phyloP scores from a whole-genome alignment of 2,113 vertebrate species.

The Castor canadensis region DNA sequence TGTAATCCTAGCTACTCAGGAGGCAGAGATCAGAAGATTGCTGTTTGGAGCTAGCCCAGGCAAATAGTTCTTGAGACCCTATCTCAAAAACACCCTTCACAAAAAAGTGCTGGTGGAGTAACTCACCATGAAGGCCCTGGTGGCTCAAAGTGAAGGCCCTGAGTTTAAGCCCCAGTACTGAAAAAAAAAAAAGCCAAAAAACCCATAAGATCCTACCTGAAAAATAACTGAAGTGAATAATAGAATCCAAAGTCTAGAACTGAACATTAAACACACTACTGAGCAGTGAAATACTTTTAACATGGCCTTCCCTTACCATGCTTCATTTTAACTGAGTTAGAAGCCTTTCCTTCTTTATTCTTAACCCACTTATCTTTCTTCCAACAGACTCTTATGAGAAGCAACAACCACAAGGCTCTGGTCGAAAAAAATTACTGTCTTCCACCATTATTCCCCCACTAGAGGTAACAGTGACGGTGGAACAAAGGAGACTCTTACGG shows the following conservation, averaged over 20 bases:
- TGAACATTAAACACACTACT: background rate
- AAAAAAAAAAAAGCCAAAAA: background rate
- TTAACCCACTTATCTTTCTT: conserved; percentile 53
- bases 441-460: conserved; percentile 92
- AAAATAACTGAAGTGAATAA: conserved; percentile 32
- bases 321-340: conserved; percentile 4
- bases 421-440: conserved; percentile 89
- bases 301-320: background rate
- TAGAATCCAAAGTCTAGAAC: conserved; percentile 18
- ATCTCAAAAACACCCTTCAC: too few species aligned
- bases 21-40: too few species aligned
- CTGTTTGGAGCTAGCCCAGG: too few species aligned
- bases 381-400: conserved; percentile 93
- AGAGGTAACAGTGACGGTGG: conserved; percentile 90
- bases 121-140: too few species aligned
- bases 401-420: conserved; percentile 83
- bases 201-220: background rate
- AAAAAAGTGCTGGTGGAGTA: too few species aligned
- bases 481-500: conserved; percentile 92
- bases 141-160: too few species aligned
- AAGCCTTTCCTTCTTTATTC: background rate
- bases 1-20: too few species aligned
- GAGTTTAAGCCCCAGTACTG: background rate
- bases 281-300: background rate
- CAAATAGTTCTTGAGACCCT: too few species aligned